phyloP scores from a whole-genome alignment of 2,888 invertebrate species.

The Lycocerus yunnanus region DNA sequence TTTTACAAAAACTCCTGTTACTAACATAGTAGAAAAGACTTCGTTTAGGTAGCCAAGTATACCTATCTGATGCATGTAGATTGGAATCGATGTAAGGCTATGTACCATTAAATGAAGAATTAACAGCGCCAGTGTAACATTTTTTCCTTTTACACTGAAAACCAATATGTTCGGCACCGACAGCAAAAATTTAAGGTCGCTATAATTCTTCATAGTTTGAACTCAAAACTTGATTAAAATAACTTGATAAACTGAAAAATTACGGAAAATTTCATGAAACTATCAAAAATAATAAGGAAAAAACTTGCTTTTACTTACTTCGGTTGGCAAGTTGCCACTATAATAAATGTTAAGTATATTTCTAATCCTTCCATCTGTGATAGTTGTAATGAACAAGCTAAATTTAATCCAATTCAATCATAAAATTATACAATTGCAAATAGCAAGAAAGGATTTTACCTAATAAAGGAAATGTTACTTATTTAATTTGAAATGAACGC shows the following conservation, averaged over 20 bases:
- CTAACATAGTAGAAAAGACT: background rate
- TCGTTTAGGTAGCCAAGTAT: background rate
- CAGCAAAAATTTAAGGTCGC: background rate
- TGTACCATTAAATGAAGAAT: background rate
- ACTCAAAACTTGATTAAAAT: background rate
- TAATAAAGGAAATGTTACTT: background rate
- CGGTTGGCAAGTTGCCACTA: background rate
- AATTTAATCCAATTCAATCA: background rate
- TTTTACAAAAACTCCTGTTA: background rate
- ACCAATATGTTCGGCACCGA: background rate
- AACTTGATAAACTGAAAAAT: background rate
- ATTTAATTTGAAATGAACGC: background rate
- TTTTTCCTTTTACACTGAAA: background rate
- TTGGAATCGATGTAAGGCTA: background rate
- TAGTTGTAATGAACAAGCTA: background rate
- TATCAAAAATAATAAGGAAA: background rate
- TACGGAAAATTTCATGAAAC: background rate
- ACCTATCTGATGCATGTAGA: background rate
- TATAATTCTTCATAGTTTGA: background rate
- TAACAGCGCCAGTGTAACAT: background rate
- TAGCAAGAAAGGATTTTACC: background rate
- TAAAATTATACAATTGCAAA: background rate
- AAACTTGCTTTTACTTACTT: background rate
- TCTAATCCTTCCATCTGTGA: background rate
- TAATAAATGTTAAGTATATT: background rate